Conservation (phyloP, 2,113 vertebrate species). For the Hiodon alosoides region DNA sequence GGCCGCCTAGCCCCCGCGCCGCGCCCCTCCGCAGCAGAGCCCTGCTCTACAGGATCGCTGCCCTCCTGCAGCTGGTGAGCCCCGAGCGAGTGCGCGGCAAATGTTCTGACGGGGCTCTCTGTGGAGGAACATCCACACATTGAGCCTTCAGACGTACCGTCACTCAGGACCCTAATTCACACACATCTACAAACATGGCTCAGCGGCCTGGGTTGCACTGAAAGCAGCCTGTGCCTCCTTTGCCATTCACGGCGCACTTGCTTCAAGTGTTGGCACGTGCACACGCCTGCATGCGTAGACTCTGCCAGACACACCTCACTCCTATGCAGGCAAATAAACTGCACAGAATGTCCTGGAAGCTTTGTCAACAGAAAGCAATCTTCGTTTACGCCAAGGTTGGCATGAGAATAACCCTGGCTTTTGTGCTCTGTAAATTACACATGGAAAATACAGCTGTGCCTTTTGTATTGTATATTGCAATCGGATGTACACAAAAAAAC, state of each 20-base stretch:
- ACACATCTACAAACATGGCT: neutral
- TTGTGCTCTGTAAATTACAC: too few species aligned
- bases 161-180: neutral
- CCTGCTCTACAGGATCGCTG: slow-evolving; percentile 90
- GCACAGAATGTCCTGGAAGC: too few species aligned
- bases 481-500: neutral
- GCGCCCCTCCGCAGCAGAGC: slow-evolving; percentile 80
- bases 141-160: neutral
- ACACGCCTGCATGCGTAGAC: neutral
- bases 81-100: neutral
- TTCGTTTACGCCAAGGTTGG: too few species aligned
- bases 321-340: neutral
- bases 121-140: neutral
- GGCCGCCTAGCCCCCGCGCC: slow-evolving; percentile 63
- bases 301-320: neutral
- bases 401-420: too few species aligned
- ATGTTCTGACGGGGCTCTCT: neutral
- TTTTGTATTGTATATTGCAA: neutral
- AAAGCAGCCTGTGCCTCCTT: too few species aligned
- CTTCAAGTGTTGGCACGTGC: neutral
- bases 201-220: too few species aligned
- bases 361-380: too few species aligned
- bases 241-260: too few species aligned
- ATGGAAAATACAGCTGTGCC: too few species aligned
- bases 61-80: slow-evolving; percentile 92